A percentile compares a stretch with the other conserved stretches of the same genome.
Conservation (phyloP, 2,797 vertebrate genomes). For the Chelmon rostratus region DNA sequence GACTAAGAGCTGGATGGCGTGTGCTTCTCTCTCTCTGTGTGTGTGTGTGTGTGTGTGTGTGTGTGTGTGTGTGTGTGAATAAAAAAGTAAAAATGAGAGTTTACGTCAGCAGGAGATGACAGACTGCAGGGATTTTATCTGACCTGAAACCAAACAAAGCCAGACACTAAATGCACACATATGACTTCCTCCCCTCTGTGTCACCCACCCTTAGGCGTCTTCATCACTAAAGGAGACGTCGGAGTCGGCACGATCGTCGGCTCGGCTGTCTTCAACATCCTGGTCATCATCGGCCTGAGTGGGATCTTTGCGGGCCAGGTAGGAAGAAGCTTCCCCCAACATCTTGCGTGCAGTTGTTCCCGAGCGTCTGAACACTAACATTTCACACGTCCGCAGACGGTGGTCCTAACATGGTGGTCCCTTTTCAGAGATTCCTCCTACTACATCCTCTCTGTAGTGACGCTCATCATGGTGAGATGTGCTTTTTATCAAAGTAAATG, state of each 20-base stretch:
- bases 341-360: not conserved
- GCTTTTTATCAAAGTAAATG: not conserved
- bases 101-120: not conserved
- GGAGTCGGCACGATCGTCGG: conserved; percentile 88
- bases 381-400: conserved; percentile 64
- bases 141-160: conserved; percentile 10
- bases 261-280: conserved; percentile 88
- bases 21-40: not conserved
- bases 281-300: conserved; percentile 87
- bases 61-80: not conserved
- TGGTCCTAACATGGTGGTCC: conserved; percentile 88
- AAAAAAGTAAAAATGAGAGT: not conserved
- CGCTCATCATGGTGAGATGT: conserved; percentile 85
- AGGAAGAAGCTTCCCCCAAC: not conserved
- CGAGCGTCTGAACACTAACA: not conserved
- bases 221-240: conserved; percentile 88
- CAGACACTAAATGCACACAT: not conserved
- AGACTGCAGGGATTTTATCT: not conserved
- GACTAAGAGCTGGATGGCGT: not conserved
- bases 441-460: conserved; percentile 86
- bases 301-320: conserved; percentile 88
- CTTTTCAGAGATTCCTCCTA: conserved; percentile 86
- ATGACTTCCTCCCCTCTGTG: not conserved
- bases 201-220: conserved; percentile 79
- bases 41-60: not conserved